phyloP scores from a whole-genome alignment of 2,888 invertebrate species.

The Lycocerus yunnanus region DNA sequence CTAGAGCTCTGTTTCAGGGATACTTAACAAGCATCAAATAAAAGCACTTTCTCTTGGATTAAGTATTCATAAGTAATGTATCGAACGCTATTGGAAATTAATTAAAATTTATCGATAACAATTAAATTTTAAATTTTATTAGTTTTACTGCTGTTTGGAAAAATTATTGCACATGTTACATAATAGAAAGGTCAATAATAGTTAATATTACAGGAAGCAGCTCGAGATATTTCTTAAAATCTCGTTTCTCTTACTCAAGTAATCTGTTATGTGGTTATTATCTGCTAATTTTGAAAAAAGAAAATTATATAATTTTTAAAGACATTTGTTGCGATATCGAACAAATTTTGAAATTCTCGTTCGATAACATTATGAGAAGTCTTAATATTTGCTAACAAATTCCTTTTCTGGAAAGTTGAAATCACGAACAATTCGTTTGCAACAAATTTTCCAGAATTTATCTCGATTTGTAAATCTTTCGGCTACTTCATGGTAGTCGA shows the following conservation, averaged over 20 bases:
- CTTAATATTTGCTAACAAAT: not conserved
- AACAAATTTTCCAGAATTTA: not conserved
- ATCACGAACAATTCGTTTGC: not conserved
- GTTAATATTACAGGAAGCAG: conserved; percentile 10
- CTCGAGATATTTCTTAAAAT: conserved; percentile 6
- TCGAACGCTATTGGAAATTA: conserved; percentile 3
- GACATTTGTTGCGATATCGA: not conserved
- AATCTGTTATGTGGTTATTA: not conserved
- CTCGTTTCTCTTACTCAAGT: conserved; percentile 1
- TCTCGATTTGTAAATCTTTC: not conserved
- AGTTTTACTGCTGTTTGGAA: not conserved
- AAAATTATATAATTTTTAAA: not conserved
- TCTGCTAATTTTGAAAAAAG: not conserved
- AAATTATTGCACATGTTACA: not conserved
- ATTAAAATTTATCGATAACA: not conserved
- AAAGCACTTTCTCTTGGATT: conserved; percentile 29
- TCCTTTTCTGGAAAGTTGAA: not conserved
- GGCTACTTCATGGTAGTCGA: too few species aligned
- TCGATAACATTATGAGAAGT: not conserved
- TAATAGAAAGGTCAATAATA: not conserved
- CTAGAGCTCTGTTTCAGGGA: conserved; percentile 24
- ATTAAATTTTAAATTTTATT: not conserved
- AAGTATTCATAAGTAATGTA: conserved; percentile 7
- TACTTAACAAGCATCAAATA: conserved; percentile 28
- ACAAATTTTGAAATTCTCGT: not conserved